phyloP scores from a whole-genome alignment of 1,140 invertebrate species.

The Lepidurus arcticus region DNA sequence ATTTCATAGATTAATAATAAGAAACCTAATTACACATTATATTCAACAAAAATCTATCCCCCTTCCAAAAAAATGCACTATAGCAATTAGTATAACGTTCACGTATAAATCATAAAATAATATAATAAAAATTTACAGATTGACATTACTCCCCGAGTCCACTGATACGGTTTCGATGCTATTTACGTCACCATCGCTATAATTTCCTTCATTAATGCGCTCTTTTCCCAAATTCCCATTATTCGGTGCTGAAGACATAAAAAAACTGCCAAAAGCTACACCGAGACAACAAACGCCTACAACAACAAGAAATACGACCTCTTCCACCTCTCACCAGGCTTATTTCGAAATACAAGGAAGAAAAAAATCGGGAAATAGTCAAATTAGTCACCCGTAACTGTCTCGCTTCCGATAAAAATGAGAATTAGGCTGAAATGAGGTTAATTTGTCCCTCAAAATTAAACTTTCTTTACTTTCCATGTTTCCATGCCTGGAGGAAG shows the following conservation, averaged over 20 bases:
- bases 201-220: neutral
- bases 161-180: conserved; percentile 5
- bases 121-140: neutral
- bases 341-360: neutral
- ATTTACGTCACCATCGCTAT: conserved; percentile 1
- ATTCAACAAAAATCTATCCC: neutral
- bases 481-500: neutral
- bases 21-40: neutral
- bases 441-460: neutral
- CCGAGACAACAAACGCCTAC: neutral
- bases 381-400: neutral
- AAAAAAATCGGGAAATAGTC: neutral
- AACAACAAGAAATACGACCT: conserved; percentile 5
- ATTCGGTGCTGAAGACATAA: neutral
- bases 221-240: neutral
- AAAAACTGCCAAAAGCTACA: neutral
- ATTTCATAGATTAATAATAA: neutral
- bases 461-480: neutral
- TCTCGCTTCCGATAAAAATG: neutral
- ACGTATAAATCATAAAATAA: neutral
- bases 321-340: neutral
- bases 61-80: too few relatives aligned
- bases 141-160: neutral
- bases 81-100: too few relatives aligned
- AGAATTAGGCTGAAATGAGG: neutral